These are phyloP conservation scores for Thryonomys swinderianus DNA, from an alignment of 2,113 vertebrate species.

Conservation along the genomic window DNA sequence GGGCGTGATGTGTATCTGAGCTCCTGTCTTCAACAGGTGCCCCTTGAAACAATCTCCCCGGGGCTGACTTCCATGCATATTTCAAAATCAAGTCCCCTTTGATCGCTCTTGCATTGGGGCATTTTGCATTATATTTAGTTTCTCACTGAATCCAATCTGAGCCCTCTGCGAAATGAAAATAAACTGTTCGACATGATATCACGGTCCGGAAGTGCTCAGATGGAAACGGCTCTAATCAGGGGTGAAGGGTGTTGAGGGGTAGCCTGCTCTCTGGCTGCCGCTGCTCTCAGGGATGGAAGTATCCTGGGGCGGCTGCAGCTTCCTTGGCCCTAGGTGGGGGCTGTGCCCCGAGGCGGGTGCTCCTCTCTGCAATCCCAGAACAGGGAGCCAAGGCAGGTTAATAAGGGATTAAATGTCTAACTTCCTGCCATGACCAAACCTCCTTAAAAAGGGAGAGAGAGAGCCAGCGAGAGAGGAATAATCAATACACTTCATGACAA, in stretches of 20 bases:
- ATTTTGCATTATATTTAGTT: conserved; percentile 80
- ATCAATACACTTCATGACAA: conserved; percentile 70
- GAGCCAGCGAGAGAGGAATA: conserved; percentile 46
- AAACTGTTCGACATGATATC: conserved; percentile 41
- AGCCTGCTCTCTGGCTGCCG: not conserved
- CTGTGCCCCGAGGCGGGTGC: not conserved
- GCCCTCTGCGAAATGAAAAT: conserved; percentile 76
- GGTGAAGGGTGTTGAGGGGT: not conserved
- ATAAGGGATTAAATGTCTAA: conserved; percentile 66
- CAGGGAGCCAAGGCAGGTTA: conserved; percentile 49
- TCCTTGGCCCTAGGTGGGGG: not conserved
- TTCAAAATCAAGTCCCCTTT: conserved; percentile 79
- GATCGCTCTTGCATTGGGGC: conserved; percentile 79
- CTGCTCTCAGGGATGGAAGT: not conserved
- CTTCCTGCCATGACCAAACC: conserved; percentile 49
- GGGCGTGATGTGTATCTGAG: conserved; percentile 81
- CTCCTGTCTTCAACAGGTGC: conserved; percentile 84
- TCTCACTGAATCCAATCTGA: conserved; percentile 73
- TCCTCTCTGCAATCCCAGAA: not conserved
- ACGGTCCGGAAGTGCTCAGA: conserved; percentile 8
- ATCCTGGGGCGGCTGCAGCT: not conserved
- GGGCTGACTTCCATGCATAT: conserved; percentile 78
- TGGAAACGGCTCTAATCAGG: conserved; percentile 63
- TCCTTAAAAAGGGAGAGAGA: conserved; percentile 27
- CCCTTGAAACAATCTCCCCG: conserved; percentile 77